Conservation (phyloP, 2,113 vertebrate genomes). For the Otocyon megalotis region DNA sequence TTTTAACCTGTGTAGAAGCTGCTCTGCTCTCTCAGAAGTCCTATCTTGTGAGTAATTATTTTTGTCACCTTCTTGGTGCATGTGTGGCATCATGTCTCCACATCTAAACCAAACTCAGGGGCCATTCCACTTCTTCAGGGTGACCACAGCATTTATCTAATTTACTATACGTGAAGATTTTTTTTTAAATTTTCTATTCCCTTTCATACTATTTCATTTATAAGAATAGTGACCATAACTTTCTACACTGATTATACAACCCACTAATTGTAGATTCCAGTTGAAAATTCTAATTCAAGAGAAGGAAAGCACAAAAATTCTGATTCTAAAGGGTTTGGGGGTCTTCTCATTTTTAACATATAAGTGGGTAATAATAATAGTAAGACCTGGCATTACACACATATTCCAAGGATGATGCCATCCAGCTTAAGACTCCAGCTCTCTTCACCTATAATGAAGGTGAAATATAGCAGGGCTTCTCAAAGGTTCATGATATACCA, state of each 20-base stretch:
- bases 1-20: neutral
- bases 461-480: neutral
- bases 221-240: neutral
- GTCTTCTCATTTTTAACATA: neutral
- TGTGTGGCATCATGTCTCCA: neutral
- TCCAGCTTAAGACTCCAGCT: neutral
- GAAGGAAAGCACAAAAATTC: neutral
- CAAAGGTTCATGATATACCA: neutral
- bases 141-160: neutral
- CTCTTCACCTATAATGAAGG: neutral
- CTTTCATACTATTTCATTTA: neutral
- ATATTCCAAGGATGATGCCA: neutral
- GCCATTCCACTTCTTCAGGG: too few relatives aligned
- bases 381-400: neutral
- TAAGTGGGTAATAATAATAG: neutral
- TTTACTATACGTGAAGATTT: neutral
- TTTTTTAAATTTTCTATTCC: neutral
- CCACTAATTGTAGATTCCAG: neutral
- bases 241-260: neutral
- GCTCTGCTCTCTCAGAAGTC: neutral
- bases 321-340: neutral
- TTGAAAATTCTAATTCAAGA: neutral
- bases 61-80: neutral
- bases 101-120: neutral
- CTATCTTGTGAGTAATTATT: fast-evolving